Base-by-base conservation (phyloP, 1,140 invertebrate species). In the Carcinoscorpius rotundicauda region DNA sequence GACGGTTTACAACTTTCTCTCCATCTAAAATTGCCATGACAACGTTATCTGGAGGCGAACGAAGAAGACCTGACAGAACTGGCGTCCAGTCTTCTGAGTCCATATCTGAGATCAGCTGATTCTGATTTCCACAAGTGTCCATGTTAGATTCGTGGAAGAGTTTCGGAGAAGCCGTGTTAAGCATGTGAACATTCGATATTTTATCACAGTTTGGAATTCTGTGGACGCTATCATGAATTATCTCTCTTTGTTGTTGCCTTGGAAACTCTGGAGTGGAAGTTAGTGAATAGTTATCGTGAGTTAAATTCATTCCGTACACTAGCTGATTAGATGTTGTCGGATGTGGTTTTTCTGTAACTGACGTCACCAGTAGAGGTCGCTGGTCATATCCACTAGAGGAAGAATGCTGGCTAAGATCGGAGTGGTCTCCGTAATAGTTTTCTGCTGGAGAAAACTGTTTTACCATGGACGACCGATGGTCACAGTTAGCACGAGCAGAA, bases 1-100 rank as follows among this genome's bases (percentile, higher is more conserved):
- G 58, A 52, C 63, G 62, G 51, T 60, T 66, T 3, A 69, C 68
- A 51, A 69, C 68, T 60, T 66, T 66, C 6, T 69, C 61, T 52
- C 68, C 68, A 55, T 69, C 68, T 58, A 69, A 67, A 11, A 69
- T 66, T 48, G 68, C 68, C 63, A 69, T 63, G 6, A 69, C 68
- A 52, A 69, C 58, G 49, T 52, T 66, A 51, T 69, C 66, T 5
- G 62, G n/a, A 50, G 67, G 63, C 59, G 57, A 64, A 52, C 57
- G 65, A 5, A 66, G 51, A 51, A 66, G 58, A 60, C 63, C 62
- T 55, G 65, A 62, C 29, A 66, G 58, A 48, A 56, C 11, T 11
- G 64, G 60, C 52, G 58, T 63, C 56, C 53, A 63, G 52, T 29
- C 52, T 56, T 65, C 67, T 60, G 64, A 60, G 9, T 58, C 58